Evolutionary conservation across 2,888 invertebrate genomes (phyloP).

Genomic region (Anagyrus pseudococci): DNA sequence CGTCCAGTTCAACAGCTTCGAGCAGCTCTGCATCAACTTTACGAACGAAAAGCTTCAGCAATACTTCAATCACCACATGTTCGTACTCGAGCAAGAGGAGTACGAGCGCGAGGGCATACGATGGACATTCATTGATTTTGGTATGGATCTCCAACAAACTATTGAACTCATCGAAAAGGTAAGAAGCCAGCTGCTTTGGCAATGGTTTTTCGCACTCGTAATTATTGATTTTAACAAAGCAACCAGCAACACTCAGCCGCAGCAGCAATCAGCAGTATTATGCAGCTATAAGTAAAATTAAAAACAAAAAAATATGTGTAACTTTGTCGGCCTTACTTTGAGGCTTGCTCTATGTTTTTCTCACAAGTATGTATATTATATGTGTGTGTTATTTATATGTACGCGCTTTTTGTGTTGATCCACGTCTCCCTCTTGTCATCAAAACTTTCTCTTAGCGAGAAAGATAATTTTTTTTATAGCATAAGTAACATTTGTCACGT

Average conservation of each 20-base stretch:
- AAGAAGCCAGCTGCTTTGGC: constrained; percentile 51
- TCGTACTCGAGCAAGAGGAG: constrained; percentile 94
- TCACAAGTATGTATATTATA: constrained; percentile 34
- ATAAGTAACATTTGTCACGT: constrained; percentile 14
- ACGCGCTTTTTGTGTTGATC: constrained; percentile 35
- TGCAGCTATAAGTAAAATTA: too few species aligned
- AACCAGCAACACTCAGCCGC: constrained; percentile 3
- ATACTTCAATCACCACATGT: constrained; percentile 97
- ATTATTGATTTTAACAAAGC: constrained; percentile 4
- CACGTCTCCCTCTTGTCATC: constrained; percentile 22
- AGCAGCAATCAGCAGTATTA: constrained; percentile 13
- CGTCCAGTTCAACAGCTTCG: constrained; percentile 87
- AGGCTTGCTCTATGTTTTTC: constrained; percentile 39
- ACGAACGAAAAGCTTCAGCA: constrained; percentile 95
- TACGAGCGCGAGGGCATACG: constrained; percentile 90
- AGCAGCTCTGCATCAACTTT: constrained; percentile 96
- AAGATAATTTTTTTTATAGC: constrained; percentile 22
- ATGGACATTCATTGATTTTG: constrained; percentile 95
- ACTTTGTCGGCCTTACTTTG: constrained; percentile 35
- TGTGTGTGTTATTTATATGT: constrained; percentile 31
- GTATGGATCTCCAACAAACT: constrained; percentile 90
- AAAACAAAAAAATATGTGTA: constrained; percentile 17
- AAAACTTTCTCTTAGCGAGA: constrained; percentile 17
- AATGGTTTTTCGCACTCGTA: constrained; percentile 3
- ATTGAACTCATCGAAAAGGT: constrained; percentile 93